Conservation (phyloP, 2,888 invertebrate species). For the Amblyteles armatorius region DNA sequence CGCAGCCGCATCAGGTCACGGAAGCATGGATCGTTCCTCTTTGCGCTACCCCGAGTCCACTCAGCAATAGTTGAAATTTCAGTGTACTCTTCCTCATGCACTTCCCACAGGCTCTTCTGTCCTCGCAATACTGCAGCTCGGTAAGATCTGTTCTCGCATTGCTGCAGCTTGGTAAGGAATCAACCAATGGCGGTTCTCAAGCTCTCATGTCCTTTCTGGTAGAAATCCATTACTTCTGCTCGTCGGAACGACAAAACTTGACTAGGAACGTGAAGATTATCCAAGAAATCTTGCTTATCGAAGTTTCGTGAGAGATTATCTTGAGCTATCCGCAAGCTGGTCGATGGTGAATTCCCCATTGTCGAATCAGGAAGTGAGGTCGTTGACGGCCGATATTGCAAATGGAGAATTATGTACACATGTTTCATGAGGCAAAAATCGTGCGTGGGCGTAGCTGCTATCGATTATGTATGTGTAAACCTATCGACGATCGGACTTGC, state of each 20-base stretch:
- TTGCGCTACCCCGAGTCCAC: slow-evolving; percentile 40
- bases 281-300: neutral
- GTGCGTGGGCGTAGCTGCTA: slow-evolving; percentile 15
- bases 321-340: neutral
- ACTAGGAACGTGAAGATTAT: neutral
- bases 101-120: neutral
- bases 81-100: neutral
- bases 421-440: slow-evolving; percentile 1
- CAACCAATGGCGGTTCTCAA: neutral
- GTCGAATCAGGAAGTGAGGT: slow-evolving; percentile 3
- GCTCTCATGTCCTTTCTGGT: neutral
- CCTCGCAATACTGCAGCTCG: neutral
- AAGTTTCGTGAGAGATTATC: neutral
- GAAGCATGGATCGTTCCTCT: slow-evolving; percentile 37
- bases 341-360: neutral
- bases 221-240: neutral
- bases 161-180: neutral
- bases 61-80: slow-evolving; percentile 50
- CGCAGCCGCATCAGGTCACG: slow-evolving; percentile 41
- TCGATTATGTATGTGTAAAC: slow-evolving; percentile 33
- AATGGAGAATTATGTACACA: neutral
- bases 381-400: neutral
- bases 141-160: neutral
- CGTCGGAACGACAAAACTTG: neutral
- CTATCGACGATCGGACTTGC: slow-evolving; percentile 65